Percentiles rank a stretch among this genome's conserved stretches.
These are phyloP conservation scores for Epinotia brunnichana DNA, from an alignment of 2,888 invertebrate species.

Conservation along the genomic window DNA sequence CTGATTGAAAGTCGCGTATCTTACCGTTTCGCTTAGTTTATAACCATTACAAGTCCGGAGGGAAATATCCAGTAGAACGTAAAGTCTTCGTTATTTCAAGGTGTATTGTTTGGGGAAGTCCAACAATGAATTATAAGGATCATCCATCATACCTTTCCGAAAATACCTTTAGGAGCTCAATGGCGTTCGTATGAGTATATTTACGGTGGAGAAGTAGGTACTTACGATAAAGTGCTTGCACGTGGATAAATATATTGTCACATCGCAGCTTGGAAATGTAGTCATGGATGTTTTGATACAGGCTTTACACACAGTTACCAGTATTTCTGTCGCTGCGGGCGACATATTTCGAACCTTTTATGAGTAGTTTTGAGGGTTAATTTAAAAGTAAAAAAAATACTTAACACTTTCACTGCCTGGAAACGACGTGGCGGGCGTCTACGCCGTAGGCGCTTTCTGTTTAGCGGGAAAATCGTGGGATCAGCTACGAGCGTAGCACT, in stretches of 20 bases:
- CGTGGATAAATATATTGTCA: not conserved
- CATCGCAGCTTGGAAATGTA: not conserved
- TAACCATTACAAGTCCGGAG: slow-evolving; percentile 3
- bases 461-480: no score
- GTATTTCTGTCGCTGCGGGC: no score
- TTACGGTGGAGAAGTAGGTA: not conserved
- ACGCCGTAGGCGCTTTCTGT: no score
- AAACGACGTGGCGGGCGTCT: no score
- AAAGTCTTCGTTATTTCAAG: slow-evolving; percentile 1
- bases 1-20: no score
- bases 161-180: not conserved
- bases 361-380: no score
- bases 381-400: no score
- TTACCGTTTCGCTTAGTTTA: no score
- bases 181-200: not conserved
- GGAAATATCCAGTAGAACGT: slow-evolving; percentile 10
- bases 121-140: slow-evolving; percentile 8
- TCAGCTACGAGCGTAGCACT: no score
- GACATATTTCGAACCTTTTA: no score
- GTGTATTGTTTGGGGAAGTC: slow-evolving; percentile 6
- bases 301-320: no score
- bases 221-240: not conserved
- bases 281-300: not conserved
- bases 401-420: no score
- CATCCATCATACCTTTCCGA: slow-evolving; percentile 5